A percentile compares a stretch with the other conserved stretches of the same genome.
Evolutionary conservation across 2,888 invertebrate species (phyloP).

Genomic region (Brachyptera putata): DNA sequence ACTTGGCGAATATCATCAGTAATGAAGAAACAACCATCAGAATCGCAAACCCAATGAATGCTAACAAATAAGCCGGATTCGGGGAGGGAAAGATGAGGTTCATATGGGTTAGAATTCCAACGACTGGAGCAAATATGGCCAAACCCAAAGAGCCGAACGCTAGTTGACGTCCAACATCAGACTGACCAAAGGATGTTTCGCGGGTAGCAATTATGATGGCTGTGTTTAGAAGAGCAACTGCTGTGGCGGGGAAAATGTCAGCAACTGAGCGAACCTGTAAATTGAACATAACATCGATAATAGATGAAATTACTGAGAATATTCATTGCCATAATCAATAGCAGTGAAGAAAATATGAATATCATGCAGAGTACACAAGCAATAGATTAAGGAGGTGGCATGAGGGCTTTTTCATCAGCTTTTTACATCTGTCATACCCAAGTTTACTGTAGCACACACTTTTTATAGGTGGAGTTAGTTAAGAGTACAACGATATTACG

Average conservation of each 20-base stretch:
- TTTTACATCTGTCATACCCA: no score
- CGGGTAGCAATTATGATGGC: conserved; percentile 78
- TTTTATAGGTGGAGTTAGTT: no score
- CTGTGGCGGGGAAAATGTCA: conserved; percentile 72
- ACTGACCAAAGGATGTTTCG: conserved; percentile 73
- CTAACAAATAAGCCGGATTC: conserved; percentile 49
- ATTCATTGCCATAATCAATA: no score
- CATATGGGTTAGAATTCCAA: conserved; percentile 39
- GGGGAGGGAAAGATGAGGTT: not conserved
- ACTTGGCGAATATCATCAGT: conserved; percentile 55
- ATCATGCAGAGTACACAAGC: no score
- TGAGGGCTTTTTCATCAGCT: no score
- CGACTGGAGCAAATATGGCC: conserved; percentile 63
- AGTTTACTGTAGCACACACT: no score
- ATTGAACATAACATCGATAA: no score
- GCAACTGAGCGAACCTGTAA: conserved; percentile 53
- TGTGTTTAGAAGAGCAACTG: conserved; percentile 64
- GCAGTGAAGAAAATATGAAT: no score
- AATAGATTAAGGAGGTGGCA: no score
- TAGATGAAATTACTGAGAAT: no score
- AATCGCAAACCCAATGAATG: conserved; percentile 51
- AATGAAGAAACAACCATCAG: conserved; percentile 60
- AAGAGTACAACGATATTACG: no score
- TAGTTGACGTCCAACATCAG: conserved; percentile 73
- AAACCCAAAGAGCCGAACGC: conserved; percentile 71